These are phyloP conservation scores for Scaptomyza graminum DNA, from an alignment of 1,140 invertebrate genomes.

Conservation along the genomic window DNA sequence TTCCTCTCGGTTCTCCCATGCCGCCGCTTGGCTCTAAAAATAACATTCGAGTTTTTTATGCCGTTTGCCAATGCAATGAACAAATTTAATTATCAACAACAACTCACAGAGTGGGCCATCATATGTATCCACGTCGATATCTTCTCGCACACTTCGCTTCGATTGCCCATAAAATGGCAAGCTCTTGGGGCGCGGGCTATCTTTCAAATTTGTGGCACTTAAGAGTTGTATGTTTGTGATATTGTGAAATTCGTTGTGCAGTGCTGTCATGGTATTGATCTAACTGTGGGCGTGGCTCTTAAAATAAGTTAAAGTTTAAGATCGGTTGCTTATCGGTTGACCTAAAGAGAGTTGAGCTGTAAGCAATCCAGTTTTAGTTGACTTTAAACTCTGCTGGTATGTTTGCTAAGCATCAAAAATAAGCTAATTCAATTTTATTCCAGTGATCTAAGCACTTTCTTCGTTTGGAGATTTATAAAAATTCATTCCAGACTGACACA, in stretches of 20 bases:
- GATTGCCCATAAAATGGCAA: conserved; percentile 12
- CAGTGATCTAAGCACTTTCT: no score
- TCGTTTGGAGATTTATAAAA: no score
- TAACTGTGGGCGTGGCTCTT: no score
- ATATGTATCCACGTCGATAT: conserved; percentile 20
- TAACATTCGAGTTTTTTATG: conserved; percentile 43
- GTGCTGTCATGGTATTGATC: no score
- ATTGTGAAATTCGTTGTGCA: no score
- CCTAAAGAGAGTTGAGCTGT: not conserved
- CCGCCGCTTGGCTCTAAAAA: conserved; percentile 26
- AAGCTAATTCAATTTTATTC: no score
- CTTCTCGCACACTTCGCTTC: conserved; percentile 1
- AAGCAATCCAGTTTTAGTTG: no score
- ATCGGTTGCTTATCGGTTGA: no score
- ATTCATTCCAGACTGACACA: conserved; percentile 56
- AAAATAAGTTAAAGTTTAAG: no score
- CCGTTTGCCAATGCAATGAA: conserved; percentile 54
- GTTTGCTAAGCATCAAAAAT: no score
- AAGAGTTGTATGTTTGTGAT: not conserved
- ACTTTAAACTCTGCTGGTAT: no score
- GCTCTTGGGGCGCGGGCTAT: conserved; percentile 16
- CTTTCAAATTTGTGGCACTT: conserved; percentile 3
- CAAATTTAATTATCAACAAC: conserved; percentile 69
- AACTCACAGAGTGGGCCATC: conserved; percentile 29
- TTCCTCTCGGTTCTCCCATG: not conserved